These are phyloP conservation scores for Tigriopus japonicus DNA, from an alignment of 1,140 invertebrate species.

Conservation along the genomic window DNA sequence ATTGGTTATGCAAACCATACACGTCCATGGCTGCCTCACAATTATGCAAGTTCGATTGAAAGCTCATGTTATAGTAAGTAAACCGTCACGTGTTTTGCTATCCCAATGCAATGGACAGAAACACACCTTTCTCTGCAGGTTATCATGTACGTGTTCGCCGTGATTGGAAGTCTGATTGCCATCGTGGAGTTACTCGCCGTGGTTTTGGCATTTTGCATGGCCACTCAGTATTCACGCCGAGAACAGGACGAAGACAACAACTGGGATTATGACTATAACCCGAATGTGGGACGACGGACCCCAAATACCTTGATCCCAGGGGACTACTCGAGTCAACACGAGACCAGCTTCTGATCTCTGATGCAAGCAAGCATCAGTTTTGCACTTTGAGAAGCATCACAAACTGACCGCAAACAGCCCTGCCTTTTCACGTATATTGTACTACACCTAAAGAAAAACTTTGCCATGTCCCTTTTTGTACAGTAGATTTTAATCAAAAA, in stretches of 20 bases:
- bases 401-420: too few species aligned
- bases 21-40: conserved; percentile 7
- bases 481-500: too few species aligned
- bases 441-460: too few species aligned
- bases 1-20: conserved; percentile 1
- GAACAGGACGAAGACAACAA: not conserved
- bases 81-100: too few species aligned
- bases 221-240: not conserved
- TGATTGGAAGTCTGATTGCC: not conserved
- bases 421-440: too few species aligned
- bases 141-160: conserved; percentile 7
- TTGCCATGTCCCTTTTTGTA: too few species aligned
- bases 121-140: too few species aligned
- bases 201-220: conserved; percentile 3
- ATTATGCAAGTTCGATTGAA: conserved; percentile 2
- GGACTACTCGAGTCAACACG: conserved; percentile 1
- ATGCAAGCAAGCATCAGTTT: not conserved
- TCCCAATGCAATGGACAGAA: too few species aligned
- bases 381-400: too few species aligned
- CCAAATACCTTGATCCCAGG: not conserved
- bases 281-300: not conserved
- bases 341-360: not conserved
- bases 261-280: not conserved
- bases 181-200: conserved; percentile 1
- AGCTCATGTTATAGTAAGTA: not conserved